Base-by-base conservation (phyloP, 2,888 invertebrate species). In the Myopa tessellatipennis region DNA sequence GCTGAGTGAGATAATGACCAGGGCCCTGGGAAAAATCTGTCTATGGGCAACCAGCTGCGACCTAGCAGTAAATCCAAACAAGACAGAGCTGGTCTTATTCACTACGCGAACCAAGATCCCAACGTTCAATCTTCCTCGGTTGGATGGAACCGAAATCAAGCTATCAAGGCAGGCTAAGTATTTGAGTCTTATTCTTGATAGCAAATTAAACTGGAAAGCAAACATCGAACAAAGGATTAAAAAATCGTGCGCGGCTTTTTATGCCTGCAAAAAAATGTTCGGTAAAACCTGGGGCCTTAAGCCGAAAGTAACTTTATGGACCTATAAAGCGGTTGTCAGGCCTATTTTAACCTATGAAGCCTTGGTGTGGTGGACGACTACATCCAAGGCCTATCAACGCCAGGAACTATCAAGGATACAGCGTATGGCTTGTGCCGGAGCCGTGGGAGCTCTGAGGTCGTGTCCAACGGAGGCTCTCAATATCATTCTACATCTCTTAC, bases 51-150 rank as follows among this genome's bases (percentile, higher is more conserved):
- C 4, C 61, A 26, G 26, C 26, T 26, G 26, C 26, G 26, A 2
- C 26, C 26, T 2, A 26, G 26, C 26, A 34, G 61, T 63, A 0
- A 63, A 63, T 18, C 45, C 68, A 5, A n/a, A 16, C 4, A 68
- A 68, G 38, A 68, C 68, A 40, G 68, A 68, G 50, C 68, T 68
- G 5, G 68, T 68, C 8, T 26, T 68, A 7, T 68, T 68, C 68
- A 68, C 68, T n/a, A 40, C 61, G 5, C n/a, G 5, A 12, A 63
- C 61, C 5, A 68, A 5, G 14, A 68, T 68, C 38, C 36, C 68
- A 10, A 4, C 16, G 26, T 26, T 26, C 26, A 26, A 26, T 26
- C 26, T 26, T 26, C 26, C 26, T 26, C 26, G 26, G 26, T 2
- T 26, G 26, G 26, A 26, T 26, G 26, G 26, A 26, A 26, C 26